Evolutionary conservation across 2,113 vertebrate genomes (phyloP), one percentile per base, ranked within the genome.

Genomic region (Embiotoca jacksoni): DNA sequence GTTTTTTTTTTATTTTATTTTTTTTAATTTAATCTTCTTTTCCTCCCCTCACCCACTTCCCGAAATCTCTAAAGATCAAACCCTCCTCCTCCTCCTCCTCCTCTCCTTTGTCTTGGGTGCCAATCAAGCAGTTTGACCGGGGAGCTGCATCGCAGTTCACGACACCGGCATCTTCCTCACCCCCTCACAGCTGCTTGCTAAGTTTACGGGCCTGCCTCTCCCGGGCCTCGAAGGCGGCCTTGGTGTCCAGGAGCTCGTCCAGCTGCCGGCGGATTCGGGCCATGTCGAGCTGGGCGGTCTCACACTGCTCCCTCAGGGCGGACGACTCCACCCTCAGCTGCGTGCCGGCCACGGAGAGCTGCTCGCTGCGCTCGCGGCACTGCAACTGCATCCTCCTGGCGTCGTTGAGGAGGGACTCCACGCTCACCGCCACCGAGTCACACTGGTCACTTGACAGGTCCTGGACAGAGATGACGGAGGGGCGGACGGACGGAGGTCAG

Each of bases 281-380:
- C 91, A 93, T 93, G 84, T 93, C 89, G 3, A 93, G 90, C 78
- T 93, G 93, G 1, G 91, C 59, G 62, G 84, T 59, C 88, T 94
- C 88, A 7, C 92, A 91, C 83, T 88, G 88, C 76, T 92, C 88
- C 62, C 82, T 79, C 33, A 94, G 86, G 39, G 66, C 32, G 8
- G 89, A 72, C 14, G 92, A 91, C 84, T 94, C 93, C 74, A 62
- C 69, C 65, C 89, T 56, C 16, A 94, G 91, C 79, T 92, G 90
- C 4, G 6, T 61, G 61, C 93, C 56, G 2, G 89, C 88, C 32
- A 68, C 0, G 0, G 91, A 70, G 60, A 94, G 88, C 64, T 92
- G 86, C 33, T 87, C 55, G 66, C 89, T 92, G 58, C 90, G 90
- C 10, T 92, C 90, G 0, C 85, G 65, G 64, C 92, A 94, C 86